Evolutionary conservation across 2,888 invertebrate genomes (phyloP).

Genomic region (Tiphia femorata): DNA sequence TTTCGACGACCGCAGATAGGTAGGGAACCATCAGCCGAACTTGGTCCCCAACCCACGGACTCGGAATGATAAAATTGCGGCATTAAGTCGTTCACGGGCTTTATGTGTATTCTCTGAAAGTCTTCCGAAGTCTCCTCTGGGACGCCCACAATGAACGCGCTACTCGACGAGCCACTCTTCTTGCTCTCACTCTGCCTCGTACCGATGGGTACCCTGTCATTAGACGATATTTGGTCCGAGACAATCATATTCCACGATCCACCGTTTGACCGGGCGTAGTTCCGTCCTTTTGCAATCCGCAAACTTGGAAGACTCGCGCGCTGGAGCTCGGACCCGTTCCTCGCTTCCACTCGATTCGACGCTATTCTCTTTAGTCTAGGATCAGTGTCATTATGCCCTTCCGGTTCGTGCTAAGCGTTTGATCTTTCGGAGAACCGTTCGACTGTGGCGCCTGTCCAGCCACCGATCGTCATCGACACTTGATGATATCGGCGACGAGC

Average conservation of each 20-base stretch:
- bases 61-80: conserved; percentile 68
- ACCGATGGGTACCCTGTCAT: conserved; percentile 68
- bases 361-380: not conserved
- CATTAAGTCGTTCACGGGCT: conserved; percentile 68
- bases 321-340: not conserved
- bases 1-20: conserved; percentile 66
- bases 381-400: not conserved
- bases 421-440: too few relatives aligned
- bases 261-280: conserved; percentile 48
- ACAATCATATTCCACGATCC: conserved; percentile 61
- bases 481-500: too few relatives aligned
- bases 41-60: conserved; percentile 42
- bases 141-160: too few relatives aligned
- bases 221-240: conserved; percentile 63
- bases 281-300: conserved; percentile 37
- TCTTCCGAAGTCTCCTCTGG: conserved; percentile 52
- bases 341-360: too few relatives aligned
- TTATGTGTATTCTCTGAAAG: conserved; percentile 69
- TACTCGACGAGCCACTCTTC: too few relatives aligned
- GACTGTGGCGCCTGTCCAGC: too few relatives aligned
- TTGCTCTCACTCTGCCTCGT: too few relatives aligned
- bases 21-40: conserved; percentile 40
- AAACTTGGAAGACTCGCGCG: conserved; percentile 76
- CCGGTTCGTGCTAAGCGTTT: too few relatives aligned
- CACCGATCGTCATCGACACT: too few relatives aligned